Evolutionary conservation across 2,888 invertebrate species (phyloP).

Genomic region (Ornithoptera priamus): DNA sequence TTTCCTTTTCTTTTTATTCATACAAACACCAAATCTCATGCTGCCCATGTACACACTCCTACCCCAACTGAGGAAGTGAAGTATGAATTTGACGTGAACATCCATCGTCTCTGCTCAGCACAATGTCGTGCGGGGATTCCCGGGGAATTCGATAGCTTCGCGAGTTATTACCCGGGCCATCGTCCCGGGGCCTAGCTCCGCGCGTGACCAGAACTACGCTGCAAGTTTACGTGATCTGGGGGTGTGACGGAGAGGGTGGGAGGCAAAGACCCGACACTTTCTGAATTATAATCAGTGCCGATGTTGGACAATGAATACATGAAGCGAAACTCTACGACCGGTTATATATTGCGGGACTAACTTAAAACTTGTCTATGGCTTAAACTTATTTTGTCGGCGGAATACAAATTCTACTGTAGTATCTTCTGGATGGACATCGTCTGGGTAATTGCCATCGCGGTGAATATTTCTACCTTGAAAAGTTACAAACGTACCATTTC

Average conservation of each 20-base stretch:
- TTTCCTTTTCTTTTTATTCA: too few relatives aligned
- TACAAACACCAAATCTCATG: too few relatives aligned
- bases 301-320: constrained; percentile 10
- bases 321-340: constrained; percentile 5
- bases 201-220: constrained; percentile 38
- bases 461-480: too few relatives aligned
- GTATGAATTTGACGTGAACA: neutral
- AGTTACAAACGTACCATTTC: too few relatives aligned
- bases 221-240: constrained; percentile 36
- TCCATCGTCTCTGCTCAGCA: neutral
- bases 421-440: too few relatives aligned
- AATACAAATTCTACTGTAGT: too few relatives aligned
- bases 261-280: constrained; percentile 18
- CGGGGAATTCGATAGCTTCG: constrained; percentile 21
- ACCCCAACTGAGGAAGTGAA: too few relatives aligned
- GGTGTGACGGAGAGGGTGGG: neutral
- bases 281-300: constrained; percentile 39
- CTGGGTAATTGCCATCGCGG: too few relatives aligned
- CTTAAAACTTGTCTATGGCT: neutral
- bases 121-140: neutral
- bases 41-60: too few relatives aligned
- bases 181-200: constrained; percentile 31
- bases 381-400: too few relatives aligned
- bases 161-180: constrained; percentile 35
- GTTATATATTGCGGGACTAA: neutral